A percentile compares a stretch with the other conserved stretches of the same genome.
Evolutionary conservation across 2,797 vertebrate genomes (phyloP).

Genomic region (Leuciscus waleckii): DNA sequence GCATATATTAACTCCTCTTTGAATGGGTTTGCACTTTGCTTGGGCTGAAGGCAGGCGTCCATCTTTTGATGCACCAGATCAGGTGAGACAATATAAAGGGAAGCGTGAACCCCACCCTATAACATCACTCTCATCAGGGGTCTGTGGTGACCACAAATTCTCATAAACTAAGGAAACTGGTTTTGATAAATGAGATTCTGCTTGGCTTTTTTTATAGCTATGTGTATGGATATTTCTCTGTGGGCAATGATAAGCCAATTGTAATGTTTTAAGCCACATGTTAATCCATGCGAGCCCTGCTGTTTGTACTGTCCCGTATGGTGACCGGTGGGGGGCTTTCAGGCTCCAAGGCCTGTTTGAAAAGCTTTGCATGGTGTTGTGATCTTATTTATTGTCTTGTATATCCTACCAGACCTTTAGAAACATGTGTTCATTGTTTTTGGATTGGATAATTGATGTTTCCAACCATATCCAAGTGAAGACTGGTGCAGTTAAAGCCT

Average conservation of each 20-base stretch:
- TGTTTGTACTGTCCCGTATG: slow-evolving; percentile 2
- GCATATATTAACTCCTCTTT: background rate
- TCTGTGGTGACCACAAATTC: background rate
- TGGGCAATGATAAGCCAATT: background rate
- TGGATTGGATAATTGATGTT: background rate
- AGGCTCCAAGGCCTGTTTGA: slow-evolving; percentile 9
- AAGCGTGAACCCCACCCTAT: slow-evolving; percentile 59
- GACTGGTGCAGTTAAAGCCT: background rate
- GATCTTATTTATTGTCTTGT: background rate
- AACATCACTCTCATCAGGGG: slow-evolving; percentile 36
- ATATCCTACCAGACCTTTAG: background rate
- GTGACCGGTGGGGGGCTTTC: background rate
- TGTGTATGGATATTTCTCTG: background rate
- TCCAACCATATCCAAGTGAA: background rate
- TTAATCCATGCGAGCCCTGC: background rate
- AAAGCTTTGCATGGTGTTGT: slow-evolving; percentile 6
- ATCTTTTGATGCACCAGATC: slow-evolving; percentile 16
- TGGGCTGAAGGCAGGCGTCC: background rate
- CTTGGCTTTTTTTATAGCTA: background rate
- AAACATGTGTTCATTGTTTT: background rate
- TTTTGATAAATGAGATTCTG: background rate
- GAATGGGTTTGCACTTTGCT: slow-evolving; percentile 3
- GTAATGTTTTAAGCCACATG: slow-evolving; percentile 15
- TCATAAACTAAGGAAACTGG: background rate
- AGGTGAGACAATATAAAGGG: slow-evolving; percentile 44